phyloP scores from a whole-genome alignment of 2,888 invertebrate species.

The Schizotus pectinicornis region DNA sequence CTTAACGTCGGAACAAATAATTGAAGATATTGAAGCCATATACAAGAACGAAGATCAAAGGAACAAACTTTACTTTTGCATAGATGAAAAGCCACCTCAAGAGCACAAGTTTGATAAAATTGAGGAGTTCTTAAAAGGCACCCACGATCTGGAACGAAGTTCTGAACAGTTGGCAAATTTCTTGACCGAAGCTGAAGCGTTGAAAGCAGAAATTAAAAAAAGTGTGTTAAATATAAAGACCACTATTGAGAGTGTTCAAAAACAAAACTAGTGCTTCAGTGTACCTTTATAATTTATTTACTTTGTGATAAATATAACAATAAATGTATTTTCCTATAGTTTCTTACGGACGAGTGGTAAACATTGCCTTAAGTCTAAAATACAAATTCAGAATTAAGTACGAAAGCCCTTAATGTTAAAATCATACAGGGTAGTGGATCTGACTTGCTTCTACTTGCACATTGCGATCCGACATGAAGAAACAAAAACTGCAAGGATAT shows the following conservation, averaged over 20 bases:
- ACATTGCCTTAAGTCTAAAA: no score
- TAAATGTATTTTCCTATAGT: background rate
- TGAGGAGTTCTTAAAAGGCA: conserved; percentile 47
- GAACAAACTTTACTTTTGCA: conserved; percentile 44
- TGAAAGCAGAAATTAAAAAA: conserved; percentile 34
- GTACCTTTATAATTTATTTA: background rate
- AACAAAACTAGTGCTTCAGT: background rate
- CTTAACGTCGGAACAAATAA: conserved; percentile 38
- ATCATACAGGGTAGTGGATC: conserved; percentile 17
- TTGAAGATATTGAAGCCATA: conserved; percentile 43
- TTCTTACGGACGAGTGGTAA: no score
- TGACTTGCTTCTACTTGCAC: conserved; percentile 38
- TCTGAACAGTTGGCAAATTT: conserved; percentile 33
- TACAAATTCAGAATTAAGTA: background rate
- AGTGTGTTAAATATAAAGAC: conserved; percentile 14
- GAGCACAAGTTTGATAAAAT: conserved; percentile 43
- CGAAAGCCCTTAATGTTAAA: no score
- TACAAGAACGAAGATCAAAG: conserved; percentile 38
- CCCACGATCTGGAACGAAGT: conserved; percentile 40
- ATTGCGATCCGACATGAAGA: conserved; percentile 52
- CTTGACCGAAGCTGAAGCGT: conserved; percentile 32
- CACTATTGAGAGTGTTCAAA: background rate
- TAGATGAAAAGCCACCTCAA: conserved; percentile 46
- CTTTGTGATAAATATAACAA: background rate
- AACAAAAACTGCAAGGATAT: conserved; percentile 52